Conservation (phyloP, 2,113 vertebrate genomes). For the Limanda limanda region DNA sequence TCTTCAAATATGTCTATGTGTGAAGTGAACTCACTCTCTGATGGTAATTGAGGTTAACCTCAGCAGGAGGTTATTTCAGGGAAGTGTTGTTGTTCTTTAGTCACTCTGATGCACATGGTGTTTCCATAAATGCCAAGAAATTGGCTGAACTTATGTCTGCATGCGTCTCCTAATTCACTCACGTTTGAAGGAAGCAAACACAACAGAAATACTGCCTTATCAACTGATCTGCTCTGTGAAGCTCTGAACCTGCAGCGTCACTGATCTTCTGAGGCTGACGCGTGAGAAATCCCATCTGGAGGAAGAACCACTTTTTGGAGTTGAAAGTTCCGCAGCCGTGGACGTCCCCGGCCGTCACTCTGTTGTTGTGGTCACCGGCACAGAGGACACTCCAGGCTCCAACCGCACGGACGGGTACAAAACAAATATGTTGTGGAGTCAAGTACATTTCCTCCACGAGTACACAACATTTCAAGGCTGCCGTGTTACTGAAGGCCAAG, state of each 20-base stretch:
- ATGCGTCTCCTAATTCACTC: background rate
- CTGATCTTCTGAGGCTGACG: conserved; percentile 1
- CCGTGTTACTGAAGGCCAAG: too few species aligned
- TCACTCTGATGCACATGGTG: too few species aligned
- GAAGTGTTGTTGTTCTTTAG: too few species aligned
- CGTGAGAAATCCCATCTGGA: background rate
- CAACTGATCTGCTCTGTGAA: background rate
- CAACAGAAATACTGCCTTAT: background rate
- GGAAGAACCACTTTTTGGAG: conserved; percentile 61
- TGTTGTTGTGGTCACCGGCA: conserved; percentile 71
- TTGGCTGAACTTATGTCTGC: background rate
- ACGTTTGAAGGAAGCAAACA: background rate
- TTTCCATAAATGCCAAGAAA: too few species aligned
- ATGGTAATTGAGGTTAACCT: too few species aligned
- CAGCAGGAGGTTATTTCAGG: too few species aligned
- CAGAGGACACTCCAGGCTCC: conserved; percentile 70
- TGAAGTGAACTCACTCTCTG: too few species aligned
- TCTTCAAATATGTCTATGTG: too few species aligned
- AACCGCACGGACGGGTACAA: conserved; percentile 14
- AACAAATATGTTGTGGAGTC: background rate
- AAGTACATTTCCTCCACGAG: background rate
- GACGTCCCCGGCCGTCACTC: conserved; percentile 68
- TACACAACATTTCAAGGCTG: background rate
- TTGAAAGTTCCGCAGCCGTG: conserved; percentile 72
- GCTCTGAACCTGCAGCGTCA: background rate